A percentile compares a stretch with the other conserved stretches of the same genome.
phyloP scores from a whole-genome alignment of 2,113 vertebrate species.

The Sigmodon hispidus region DNA sequence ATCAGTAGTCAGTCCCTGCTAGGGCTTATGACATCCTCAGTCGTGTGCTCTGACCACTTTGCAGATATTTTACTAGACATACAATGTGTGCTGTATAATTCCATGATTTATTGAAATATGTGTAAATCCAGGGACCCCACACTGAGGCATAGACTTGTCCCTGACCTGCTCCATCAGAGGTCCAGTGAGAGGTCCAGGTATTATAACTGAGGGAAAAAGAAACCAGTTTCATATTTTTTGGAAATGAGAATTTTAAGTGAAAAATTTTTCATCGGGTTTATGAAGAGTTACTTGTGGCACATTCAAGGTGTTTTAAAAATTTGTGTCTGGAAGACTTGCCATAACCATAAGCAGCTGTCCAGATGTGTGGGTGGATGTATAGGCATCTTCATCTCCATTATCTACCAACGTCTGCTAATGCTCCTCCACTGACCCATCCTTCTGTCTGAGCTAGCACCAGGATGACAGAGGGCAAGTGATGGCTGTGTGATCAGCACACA shows the following conservation, averaged over 20 bases:
- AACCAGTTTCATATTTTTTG: not conserved
- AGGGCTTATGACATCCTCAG: not conserved
- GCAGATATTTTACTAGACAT: not conserved
- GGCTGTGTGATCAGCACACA: not conserved
- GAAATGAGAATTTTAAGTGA: not conserved
- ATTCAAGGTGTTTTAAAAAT: not conserved
- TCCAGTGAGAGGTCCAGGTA: not conserved
- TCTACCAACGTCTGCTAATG: not conserved
- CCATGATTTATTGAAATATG: not conserved
- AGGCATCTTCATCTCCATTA: not conserved
- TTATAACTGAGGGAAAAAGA: not conserved
- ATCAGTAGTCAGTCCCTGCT: no score
- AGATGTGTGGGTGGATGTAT: no score
- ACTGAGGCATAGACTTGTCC: not conserved
- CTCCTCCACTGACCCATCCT: not conserved
- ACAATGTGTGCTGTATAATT: not conserved
- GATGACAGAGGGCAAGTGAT: not conserved
- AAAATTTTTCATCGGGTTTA: conserved; percentile 3
- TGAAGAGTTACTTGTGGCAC: not conserved
- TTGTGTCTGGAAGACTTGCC: not conserved
- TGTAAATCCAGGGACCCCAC: not conserved
- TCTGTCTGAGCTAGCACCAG: not conserved
- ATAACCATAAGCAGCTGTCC: not conserved
- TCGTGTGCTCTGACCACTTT: not conserved
- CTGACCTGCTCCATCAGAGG: not conserved